Evolutionary conservation across 2,888 invertebrate genomes (phyloP), one percentile per base, ranked within the genome.

Genomic region (Troides aeacus): DNA sequence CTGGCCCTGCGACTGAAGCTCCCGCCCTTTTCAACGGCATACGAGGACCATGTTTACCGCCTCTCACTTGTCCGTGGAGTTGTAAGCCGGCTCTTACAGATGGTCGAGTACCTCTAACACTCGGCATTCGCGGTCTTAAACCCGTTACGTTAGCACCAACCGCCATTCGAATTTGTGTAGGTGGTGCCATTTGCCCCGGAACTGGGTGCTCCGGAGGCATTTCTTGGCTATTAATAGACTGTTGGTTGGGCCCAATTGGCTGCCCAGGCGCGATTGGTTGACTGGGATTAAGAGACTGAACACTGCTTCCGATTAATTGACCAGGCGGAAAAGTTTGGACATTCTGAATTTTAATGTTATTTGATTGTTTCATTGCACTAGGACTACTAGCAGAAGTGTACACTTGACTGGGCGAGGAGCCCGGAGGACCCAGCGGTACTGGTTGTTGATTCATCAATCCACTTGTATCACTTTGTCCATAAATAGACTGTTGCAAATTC

Each of bases 401-500:
- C 12, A 82, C 80, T 71, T 81, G 80, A 39, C 79, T 78, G 1
- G 83, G 81, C n/a, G 84, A 80, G 4, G 80, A 78, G 5, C 78
- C 78, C 0, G 85, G 84, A 0, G 84, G 84, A 2, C 84, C 84
- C 81, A 84, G 83, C 2, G 84, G 77, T n/a, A 86, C 85, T 42
- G 84, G 71, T 64, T 81, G 85, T 70, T 82, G 84, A 23, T 76
- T 76, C 73, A 76, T 77, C 72, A 78, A 72, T 60, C 73, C 72
- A 15, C 39, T 39, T 7, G 80, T 74, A 8, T 84, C 71, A 10
- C 80, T 77, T 74, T 89, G 89, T 2, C 89, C 90, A 73, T 92
- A 92, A 3, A 88, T 88, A 2, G 89, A 79, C 71, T 92, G 91
- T 72, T 92, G 92, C 92, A 92, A 92, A 64, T 87, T 84, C 76